Base-by-base conservation (phyloP, 2,888 invertebrate genomes). In the Rhagophthalmus giganteus region DNA sequence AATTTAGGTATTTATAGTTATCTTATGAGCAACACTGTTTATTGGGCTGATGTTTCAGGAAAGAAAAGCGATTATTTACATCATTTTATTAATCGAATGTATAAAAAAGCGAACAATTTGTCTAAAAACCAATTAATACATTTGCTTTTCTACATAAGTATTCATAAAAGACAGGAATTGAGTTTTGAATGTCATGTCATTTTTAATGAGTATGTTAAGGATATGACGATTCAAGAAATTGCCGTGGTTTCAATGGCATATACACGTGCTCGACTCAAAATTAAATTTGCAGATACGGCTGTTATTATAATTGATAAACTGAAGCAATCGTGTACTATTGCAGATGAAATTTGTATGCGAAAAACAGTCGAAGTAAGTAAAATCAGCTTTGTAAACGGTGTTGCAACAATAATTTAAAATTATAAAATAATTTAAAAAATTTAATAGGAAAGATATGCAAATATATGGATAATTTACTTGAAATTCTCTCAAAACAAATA, bases 151-250 rank as follows among this genome's bases (percentile, higher is more conserved):
- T 81, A 81, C 60, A 73, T 85, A 58, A 86, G 86, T 64, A 61
- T 84, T 2, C 69, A 77, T 52, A 77, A 88, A 34, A 79, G 73
- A 48, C 69, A 80, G 2, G 71, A 80, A 5, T 71, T 81, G 49
- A 81, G 85, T 75, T 85, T 85, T 59, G 84, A 86, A 59, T 76
- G 86, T 40, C 87, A 90, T 74, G 67, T 79, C 34, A 76, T 77
- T 28, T 62, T 87, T 42, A 71, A 77, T 16, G 66, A 77, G 2
- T 71, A 74, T 42, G 75, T 86, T n/a, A 63, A 80, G 4, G 66
- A 79, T 13, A 79, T 88, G 66, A 78, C 75, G 12, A 59, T 84
- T 3, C 81, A 85, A 57, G 89, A 91, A 66, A 70, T 90, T 48
- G 86, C 84, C 7, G 79, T 90, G 8, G 79, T 87, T 59, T 79